A percentile compares a stretch with the other conserved stretches of the same genome.
These are phyloP conservation scores for Drosophila cardini DNA, from an alignment of 1,140 invertebrate species.

Conservation along the genomic window DNA sequence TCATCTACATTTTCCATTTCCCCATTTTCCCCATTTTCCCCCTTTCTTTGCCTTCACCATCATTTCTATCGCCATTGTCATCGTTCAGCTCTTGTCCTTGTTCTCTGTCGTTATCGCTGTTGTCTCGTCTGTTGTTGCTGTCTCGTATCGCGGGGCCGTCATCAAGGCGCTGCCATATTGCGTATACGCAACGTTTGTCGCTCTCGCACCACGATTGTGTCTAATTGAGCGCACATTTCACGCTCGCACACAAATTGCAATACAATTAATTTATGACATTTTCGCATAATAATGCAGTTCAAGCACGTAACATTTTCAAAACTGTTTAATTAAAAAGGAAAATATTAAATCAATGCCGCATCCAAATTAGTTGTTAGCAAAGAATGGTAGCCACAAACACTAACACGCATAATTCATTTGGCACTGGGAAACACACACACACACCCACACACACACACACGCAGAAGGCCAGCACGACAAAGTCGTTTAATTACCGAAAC, in stretches of 20 bases:
- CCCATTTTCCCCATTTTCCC: neutral
- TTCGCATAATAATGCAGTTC: constrained; percentile 58
- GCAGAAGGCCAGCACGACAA: constrained; percentile 73
- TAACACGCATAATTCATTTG: constrained; percentile 76
- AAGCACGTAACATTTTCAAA: constrained; percentile 51
- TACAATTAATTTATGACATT: constrained; percentile 78
- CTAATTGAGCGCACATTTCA: constrained; percentile 54
- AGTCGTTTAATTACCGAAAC: constrained; percentile 79
- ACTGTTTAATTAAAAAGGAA: constrained; percentile 77
- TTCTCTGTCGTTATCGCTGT: neutral
- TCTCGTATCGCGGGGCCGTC: constrained; percentile 64
- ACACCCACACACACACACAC: constrained; percentile 1
- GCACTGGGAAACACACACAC: constrained; percentile 1
- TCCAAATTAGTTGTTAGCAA: constrained; percentile 45
- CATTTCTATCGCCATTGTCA: constrained; percentile 54
- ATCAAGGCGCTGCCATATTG: constrained; percentile 76
- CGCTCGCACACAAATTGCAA: constrained; percentile 62
- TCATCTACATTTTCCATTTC: neutral
- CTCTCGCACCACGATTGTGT: constrained; percentile 49
- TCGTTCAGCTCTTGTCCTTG: constrained; percentile 29
- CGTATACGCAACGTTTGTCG: constrained; percentile 66
- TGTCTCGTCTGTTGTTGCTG: constrained; percentile 10
- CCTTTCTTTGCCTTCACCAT: neutral
- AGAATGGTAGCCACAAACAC: constrained; percentile 3
- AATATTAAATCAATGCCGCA: constrained; percentile 77